These are phyloP conservation scores for Chydorus sphaericus DNA, from an alignment of 2,888 invertebrate species.

Conservation along the genomic window DNA sequence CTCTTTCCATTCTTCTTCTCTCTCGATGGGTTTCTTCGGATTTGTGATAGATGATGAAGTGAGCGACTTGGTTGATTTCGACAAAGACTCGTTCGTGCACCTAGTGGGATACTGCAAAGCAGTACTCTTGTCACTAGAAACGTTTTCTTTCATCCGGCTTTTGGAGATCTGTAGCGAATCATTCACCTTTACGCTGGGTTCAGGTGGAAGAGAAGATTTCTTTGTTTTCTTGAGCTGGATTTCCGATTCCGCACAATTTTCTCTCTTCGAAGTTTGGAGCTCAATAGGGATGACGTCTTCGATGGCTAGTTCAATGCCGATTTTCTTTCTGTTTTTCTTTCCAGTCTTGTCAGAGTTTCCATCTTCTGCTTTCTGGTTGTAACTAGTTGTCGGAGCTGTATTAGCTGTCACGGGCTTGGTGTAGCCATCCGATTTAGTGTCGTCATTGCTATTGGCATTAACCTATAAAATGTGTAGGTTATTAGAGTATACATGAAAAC, in stretches of 20 bases:
- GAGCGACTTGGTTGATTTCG: constrained; percentile 15
- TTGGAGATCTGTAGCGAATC: no score
- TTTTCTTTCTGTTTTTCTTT: constrained; percentile 39
- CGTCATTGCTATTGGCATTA: not conserved
- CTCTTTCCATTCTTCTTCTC: constrained; percentile 95
- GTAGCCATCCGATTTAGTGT: not conserved
- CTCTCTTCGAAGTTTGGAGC: not conserved
- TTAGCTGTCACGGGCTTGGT: not conserved
- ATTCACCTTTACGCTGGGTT: not conserved
- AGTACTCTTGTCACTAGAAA: constrained; percentile 17
- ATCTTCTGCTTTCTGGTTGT: constrained; percentile 4
- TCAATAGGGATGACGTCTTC: not conserved
- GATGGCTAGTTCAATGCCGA: not conserved
- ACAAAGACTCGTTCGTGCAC: no score
- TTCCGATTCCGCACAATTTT: no score
- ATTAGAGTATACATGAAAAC: no score
- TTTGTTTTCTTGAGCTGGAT: no score
- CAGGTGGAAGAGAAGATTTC: no score
- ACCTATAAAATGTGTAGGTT: no score
- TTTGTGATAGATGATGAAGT: constrained; percentile 27
- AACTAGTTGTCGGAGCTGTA: not conserved
- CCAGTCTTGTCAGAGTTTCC: constrained; percentile 37
- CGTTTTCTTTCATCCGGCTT: constrained; percentile 46
- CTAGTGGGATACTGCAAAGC: constrained; percentile 16
- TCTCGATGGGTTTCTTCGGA: constrained; percentile 48